These are phyloP conservation scores for Leptura quadrifasciata DNA, from an alignment of 2,888 invertebrate species.

Conservation along the genomic window DNA sequence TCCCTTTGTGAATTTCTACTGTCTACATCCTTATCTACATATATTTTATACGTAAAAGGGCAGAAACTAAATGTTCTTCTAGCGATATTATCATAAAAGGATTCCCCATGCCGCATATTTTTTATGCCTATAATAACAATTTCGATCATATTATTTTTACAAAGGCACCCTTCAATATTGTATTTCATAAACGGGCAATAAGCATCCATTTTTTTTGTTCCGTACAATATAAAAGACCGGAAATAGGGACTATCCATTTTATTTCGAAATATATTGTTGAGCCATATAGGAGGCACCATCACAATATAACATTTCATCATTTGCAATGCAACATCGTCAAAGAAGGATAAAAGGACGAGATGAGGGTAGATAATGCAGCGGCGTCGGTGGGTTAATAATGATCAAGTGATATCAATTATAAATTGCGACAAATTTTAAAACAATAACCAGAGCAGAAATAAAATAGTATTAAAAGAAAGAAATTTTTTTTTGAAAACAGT, in stretches of 20 bases:
- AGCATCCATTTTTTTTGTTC: conserved; percentile 26
- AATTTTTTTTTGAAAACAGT: too few relatives aligned
- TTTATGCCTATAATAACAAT: background rate
- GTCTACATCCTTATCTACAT: too few relatives aligned
- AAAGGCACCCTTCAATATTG: conserved; percentile 1
- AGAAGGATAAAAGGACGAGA: background rate
- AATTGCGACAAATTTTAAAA: too few relatives aligned
- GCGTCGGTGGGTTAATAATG: background rate
- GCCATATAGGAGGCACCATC: conserved; percentile 4
- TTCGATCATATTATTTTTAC: background rate
- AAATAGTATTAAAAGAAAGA: too few relatives aligned
- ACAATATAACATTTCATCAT: conserved; percentile 20
- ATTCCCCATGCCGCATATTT: background rate
- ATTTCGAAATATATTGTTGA: conserved; percentile 16
- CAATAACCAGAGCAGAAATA: too few relatives aligned
- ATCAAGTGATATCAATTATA: too few relatives aligned
- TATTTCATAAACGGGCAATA: background rate
- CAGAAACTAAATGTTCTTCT: too few relatives aligned
- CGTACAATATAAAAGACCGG: conserved; percentile 11
- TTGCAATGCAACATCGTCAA: conserved; percentile 2
- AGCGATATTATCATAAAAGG: too few relatives aligned
- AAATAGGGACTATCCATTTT: conserved; percentile 20
- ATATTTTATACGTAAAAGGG: too few relatives aligned
- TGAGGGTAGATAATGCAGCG: background rate
- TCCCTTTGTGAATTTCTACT: too few relatives aligned